Evolutionary conservation across 1,140 invertebrate species (phyloP), one percentile per base, ranked within the genome.

Genomic region (Maniola jurtina): DNA sequence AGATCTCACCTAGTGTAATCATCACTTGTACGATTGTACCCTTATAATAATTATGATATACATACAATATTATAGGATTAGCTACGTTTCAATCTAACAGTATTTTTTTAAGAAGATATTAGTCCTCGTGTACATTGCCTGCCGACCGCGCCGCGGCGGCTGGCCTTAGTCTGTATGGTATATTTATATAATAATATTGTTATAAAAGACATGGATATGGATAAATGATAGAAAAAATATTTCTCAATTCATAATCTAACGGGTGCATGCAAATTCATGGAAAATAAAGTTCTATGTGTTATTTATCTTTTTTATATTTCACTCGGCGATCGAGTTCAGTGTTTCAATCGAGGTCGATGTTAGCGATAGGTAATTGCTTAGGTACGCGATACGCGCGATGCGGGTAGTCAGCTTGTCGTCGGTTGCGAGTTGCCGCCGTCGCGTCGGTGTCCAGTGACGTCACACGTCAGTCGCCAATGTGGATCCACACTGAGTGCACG

Each of bases 51-150:
- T 84, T 79, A 85, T 25, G 25, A 82, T 89, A 88, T 86, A 88
- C 84, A 86, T 88, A 88, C 83, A 81, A 86, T 85, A 85, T 80
- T 77, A 86, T 90, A 90, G 88, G 80, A 79, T 84, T 88, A 88
- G 86, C 86, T 89, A 88, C 83, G 84, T 90, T 90, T 90, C 88
- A 87, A 90, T 89, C 88, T 90, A 90, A 90, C 88, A 89, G 88
- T 90, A 90, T 90, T 90, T 90, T 90, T 90, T 90, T 90, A 90
- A 90, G 83, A 88, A 90, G 88, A 90, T 90, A 90, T 90, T 90
- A 90, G 88, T 86, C 88, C 84, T 89, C 72, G 84, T 87, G 86
- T 89, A 89, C 83, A 89, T 88, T 87, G 75, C 79, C 76, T 84
- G 84, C 67, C 79, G 79, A 76, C 74, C 77, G 81, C 78, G 60